Base-by-base conservation (phyloP, 1,140 invertebrate species). In the Drosophila pectinifera region DNA sequence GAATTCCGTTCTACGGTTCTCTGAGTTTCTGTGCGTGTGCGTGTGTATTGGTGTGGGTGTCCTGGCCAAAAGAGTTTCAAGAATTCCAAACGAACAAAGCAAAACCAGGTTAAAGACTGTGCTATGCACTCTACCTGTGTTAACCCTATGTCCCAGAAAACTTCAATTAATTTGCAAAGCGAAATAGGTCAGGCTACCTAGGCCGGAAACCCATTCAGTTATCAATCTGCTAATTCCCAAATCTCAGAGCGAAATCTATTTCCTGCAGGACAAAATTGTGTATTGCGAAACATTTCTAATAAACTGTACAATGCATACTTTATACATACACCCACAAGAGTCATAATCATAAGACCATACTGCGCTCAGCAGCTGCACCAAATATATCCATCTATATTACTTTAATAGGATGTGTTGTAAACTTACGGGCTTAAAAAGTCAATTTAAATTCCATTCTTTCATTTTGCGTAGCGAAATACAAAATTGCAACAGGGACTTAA, bases 71-170 rank as follows among this genome's bases (percentile, higher is more conserved):
- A 31, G 64, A 65, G 45, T 26, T 63, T 68, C 45, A 28, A 68
- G 59, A 68, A 68, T 51, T 65, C 31, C 26, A n/a, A 13, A 16
- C 1, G 57, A 51, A 65, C 64, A 68, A 68, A 53, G 58, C 42
- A 18, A 68, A 68, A 42, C 61, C 64, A 68, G 61, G 64, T 63
- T 68, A 68, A 68, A 68, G 22, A 65, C 53, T 65, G 43, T 68
- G 61, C 22, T 39, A 65, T 48, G 45, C 58, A 64, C 59, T 42
- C 45, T 42, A 20, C 28, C 64, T 10, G 41, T 48, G 62, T 16
- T 42, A 68, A 68, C 36, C 53, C 34, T 31, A 46, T 26, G 42
- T 31, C 43, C 26, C 48, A 63, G 22, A 22, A 38, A 54, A 67
- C 28, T 56, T 49, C 8, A 34, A 36, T 36, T 65, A 42, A 28